Evolutionary conservation across 2,888 invertebrate species (phyloP).

Genomic region (Lobophora halterata): DNA sequence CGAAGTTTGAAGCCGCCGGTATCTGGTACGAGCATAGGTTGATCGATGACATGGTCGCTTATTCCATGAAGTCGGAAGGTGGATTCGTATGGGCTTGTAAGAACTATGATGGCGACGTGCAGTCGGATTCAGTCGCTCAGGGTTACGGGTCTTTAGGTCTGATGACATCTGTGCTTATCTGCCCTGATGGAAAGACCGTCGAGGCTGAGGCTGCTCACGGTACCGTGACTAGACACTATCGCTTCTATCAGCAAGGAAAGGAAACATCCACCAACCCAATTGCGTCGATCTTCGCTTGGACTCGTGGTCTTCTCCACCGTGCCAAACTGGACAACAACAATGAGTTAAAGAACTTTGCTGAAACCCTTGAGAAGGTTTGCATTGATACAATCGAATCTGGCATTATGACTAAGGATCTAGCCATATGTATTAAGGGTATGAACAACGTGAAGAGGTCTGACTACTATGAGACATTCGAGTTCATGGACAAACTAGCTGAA

Average conservation of each 20-base stretch:
- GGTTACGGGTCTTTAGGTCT: conserved; percentile 97
- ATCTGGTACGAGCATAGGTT: conserved; percentile 99
- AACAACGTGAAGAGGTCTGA: conserved; percentile 88
- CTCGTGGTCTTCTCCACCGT: conserved; percentile 94
- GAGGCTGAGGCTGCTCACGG: conserved; percentile 99
- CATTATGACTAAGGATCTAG: conserved; percentile 98
- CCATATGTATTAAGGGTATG: conserved; percentile 98
- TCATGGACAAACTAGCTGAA: conserved; percentile 96
- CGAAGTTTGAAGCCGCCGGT: conserved; percentile 89
- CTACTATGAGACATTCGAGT: conserved; percentile 98
- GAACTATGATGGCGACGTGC: conserved; percentile 99
- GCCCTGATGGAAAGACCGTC: conserved; percentile 98
- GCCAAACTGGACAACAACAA: conserved; percentile 95
- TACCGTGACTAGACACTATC: conserved; percentile 95
- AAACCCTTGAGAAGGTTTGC: conserved; percentile 93
- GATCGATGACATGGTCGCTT: conserved; percentile 99
- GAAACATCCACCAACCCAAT: conserved; percentile 99
- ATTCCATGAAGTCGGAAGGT: conserved; percentile 98
- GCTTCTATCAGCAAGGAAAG: conserved; percentile 94
- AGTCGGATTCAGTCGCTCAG: conserved; percentile 98
- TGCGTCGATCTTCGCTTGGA: conserved; percentile 99
- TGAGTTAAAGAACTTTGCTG: conserved; percentile 89
- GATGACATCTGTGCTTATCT: conserved; percentile 98
- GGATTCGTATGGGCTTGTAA: conserved; percentile 99
- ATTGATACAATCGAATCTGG: conserved; percentile 97